Evolutionary conservation across 2,888 invertebrate species (phyloP).

Genomic region (Tetrapedia diversipes): DNA sequence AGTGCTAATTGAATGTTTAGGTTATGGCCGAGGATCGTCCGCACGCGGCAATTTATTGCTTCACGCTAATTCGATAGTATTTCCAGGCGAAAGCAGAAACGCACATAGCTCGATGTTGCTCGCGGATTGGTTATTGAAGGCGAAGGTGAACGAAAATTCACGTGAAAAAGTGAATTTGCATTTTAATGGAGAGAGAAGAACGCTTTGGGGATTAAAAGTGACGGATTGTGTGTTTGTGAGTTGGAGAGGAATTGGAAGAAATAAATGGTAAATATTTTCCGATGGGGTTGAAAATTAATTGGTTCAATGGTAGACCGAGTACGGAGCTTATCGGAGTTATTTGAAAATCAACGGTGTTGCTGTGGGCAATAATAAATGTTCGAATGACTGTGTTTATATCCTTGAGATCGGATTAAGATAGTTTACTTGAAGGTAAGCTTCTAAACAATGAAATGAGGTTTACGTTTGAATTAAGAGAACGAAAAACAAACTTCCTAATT

Average conservation of each 20-base stretch:
- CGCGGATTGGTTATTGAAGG: not conserved
- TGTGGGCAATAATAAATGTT: not conserved
- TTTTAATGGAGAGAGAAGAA: not conserved
- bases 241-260: too few relatives aligned
- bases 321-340: not conserved
- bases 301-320: too few relatives aligned
- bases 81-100: not conserved
- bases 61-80: not conserved
- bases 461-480: not conserved
- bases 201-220: not conserved
- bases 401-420: not conserved
- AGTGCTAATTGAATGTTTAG: conserved; percentile 83
- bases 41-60: conserved; percentile 73
- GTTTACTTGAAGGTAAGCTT: not conserved
- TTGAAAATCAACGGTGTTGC: not conserved
- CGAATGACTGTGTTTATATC: not conserved
- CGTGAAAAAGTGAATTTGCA: not conserved
- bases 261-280: too few relatives aligned
- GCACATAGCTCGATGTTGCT: not conserved
- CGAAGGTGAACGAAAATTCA: not conserved
- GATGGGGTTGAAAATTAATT: too few relatives aligned
- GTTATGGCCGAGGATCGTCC: conserved; percentile 58
- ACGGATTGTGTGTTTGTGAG: too few relatives aligned
- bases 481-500: not conserved
- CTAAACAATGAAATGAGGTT: not conserved